These are phyloP conservation scores for Aricia agestis DNA, from an alignment of 1,140 invertebrate species.

Conservation along the genomic window DNA sequence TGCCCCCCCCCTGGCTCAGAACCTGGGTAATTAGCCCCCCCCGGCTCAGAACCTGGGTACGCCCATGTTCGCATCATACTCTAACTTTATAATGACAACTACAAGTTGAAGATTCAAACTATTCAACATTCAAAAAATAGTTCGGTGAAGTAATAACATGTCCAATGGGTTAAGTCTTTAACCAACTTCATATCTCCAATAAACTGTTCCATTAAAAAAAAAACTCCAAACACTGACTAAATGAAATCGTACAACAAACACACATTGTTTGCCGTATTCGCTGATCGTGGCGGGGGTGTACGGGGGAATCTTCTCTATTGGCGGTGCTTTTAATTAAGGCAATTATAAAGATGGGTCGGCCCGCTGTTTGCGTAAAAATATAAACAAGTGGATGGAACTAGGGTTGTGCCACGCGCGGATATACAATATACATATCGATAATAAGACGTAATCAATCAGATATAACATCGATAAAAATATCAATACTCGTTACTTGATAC, in stretches of 20 bases:
- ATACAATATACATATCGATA: slow-evolving; percentile 28
- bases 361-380: slow-evolving; percentile 67
- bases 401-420: slow-evolving; percentile 29
- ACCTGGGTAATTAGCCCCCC: too few species aligned
- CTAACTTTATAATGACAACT: too few species aligned
- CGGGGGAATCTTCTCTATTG: slow-evolving; percentile 34
- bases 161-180: neutral
- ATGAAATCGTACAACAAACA: neutral
- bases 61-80: too few species aligned
- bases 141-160: neutral
- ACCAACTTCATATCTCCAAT: too few species aligned
- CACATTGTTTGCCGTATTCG: neutral
- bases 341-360: slow-evolving; percentile 63
- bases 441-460: too few species aligned
- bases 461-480: too few species aligned
- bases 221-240: neutral
- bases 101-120: too few species aligned
- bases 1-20: too few species aligned
- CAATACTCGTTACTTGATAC: too few species aligned
- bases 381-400: slow-evolving; percentile 54
- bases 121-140: too few species aligned
- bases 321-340: slow-evolving; percentile 64
- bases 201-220: too few species aligned
- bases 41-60: too few species aligned
- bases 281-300: neutral